These are phyloP conservation scores for Gari tellinella DNA, from an alignment of 2,888 invertebrate genomes.

Conservation along the genomic window DNA sequence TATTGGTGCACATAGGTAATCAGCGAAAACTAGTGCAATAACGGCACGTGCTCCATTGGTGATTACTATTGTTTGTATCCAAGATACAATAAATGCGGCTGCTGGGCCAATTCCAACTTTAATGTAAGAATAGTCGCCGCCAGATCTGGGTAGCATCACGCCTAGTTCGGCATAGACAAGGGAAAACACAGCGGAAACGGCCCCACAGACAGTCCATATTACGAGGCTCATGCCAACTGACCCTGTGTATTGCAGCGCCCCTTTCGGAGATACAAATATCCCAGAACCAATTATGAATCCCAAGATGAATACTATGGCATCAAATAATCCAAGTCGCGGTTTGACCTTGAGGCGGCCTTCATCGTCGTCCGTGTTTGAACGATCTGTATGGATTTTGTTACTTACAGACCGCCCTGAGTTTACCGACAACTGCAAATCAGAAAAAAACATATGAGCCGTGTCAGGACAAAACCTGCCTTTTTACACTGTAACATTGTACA, in stretches of 20 bases:
- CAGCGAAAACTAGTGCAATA: conserved; percentile 84
- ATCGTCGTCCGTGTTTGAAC: too few species aligned
- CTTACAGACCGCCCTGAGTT: too few species aligned
- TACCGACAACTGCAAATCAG: too few species aligned
- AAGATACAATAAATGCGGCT: conserved; percentile 86
- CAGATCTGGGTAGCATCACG: conserved; percentile 90
- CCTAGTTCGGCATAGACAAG: conserved; percentile 92
- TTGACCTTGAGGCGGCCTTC: conserved; percentile 25
- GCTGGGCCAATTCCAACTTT: conserved; percentile 84
- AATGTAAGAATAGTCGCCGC: conserved; percentile 91
- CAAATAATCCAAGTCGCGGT: conserved; percentile 37
- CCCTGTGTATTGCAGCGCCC: conserved; percentile 92
- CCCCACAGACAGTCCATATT: conserved; percentile 57
- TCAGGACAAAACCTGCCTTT: too few species aligned
- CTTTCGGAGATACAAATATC: conserved; percentile 99
- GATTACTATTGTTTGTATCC: conserved; percentile 60
- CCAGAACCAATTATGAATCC: conserved; percentile 90
- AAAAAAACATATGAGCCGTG: too few species aligned
- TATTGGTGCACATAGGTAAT: conserved; percentile 67
- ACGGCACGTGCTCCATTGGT: conserved; percentile 82
- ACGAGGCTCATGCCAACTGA: conserved; percentile 90
- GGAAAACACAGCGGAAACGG: conserved; percentile 86
- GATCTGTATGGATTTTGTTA: too few species aligned
- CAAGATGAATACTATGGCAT: conserved; percentile 39
- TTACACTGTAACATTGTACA: too few species aligned